phyloP scores from a whole-genome alignment of 2,797 vertebrate species.

The Amphiprion clarkii region DNA sequence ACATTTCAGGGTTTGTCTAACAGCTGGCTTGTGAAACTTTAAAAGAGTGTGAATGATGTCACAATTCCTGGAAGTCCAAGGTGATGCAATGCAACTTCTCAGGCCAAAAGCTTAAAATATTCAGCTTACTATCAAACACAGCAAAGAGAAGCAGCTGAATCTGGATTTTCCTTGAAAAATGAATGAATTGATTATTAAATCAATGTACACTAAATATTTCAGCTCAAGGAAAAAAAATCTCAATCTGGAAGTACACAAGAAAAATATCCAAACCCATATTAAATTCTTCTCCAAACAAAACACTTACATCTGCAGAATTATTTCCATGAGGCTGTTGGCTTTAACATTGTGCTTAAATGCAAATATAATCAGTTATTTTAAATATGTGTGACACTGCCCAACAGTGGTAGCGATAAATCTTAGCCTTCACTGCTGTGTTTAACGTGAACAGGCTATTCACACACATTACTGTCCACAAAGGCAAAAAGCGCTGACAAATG shows the following conservation, averaged over 20 bases:
- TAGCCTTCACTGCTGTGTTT: slow-evolving; percentile 20
- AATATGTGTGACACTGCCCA: not conserved
- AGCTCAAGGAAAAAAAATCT: not conserved
- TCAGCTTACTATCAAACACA: not conserved
- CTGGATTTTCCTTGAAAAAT: not conserved
- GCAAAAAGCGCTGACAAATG: slow-evolving; percentile 48
- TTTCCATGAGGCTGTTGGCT: not conserved
- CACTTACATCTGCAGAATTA: not conserved
- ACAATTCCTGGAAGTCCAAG: not conserved
- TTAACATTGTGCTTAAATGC: not conserved
- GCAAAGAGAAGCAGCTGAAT: not conserved
- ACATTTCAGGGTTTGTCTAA: no score
- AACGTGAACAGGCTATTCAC: slow-evolving; percentile 23
- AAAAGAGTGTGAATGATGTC: not conserved
- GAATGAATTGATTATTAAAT: no score
- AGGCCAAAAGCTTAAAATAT: not conserved
- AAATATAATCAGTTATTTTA: not conserved
- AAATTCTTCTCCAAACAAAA: not conserved
- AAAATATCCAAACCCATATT: no score
- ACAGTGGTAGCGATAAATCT: not conserved
- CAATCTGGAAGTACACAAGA: not conserved
- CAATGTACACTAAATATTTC: not conserved
- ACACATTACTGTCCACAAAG: slow-evolving; percentile 24
- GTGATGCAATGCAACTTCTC: not conserved
- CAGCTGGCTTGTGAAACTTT: no score